These are phyloP conservation scores for Pipa parva DNA, from an alignment of 2,113 vertebrate genomes.

Conservation along the genomic window DNA sequence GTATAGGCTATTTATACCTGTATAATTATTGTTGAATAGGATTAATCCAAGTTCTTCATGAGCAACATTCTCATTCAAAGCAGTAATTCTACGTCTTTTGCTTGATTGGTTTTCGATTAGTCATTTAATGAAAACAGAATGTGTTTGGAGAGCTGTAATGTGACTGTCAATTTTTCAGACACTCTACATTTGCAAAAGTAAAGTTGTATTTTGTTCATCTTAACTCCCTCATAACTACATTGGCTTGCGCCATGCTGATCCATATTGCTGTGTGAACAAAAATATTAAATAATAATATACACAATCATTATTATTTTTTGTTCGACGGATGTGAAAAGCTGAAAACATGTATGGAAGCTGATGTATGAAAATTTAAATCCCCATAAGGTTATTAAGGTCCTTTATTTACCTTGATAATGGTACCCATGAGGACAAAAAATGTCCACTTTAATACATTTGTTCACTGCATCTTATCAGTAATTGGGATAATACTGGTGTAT, in stretches of 20 bases:
- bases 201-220: constrained; percentile 47
- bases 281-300: no score
- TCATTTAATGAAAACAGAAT: constrained; percentile 71
- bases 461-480: no score
- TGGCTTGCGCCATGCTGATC: neutral
- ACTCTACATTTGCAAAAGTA: constrained; percentile 50
- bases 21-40: constrained; percentile 48
- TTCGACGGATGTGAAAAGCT: no score
- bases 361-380: no score
- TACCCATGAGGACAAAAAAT: no score
- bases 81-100: constrained; percentile 49
- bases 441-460: no score
- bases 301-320: no score
- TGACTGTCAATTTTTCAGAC: constrained; percentile 62
- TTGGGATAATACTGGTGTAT: no score
- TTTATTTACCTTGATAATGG: no score
- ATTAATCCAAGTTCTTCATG: constrained; percentile 44
- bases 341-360: no score
- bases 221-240: constrained; percentile 38
- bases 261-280: no score
- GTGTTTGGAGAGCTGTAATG: constrained; percentile 61
- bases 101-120: constrained; percentile 65
- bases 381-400: no score
- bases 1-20: constrained; percentile 37
- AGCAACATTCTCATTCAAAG: constrained; percentile 51